These are phyloP conservation scores for Rhagonycha lutea DNA, from an alignment of 2,888 invertebrate genomes.

Conservation along the genomic window DNA sequence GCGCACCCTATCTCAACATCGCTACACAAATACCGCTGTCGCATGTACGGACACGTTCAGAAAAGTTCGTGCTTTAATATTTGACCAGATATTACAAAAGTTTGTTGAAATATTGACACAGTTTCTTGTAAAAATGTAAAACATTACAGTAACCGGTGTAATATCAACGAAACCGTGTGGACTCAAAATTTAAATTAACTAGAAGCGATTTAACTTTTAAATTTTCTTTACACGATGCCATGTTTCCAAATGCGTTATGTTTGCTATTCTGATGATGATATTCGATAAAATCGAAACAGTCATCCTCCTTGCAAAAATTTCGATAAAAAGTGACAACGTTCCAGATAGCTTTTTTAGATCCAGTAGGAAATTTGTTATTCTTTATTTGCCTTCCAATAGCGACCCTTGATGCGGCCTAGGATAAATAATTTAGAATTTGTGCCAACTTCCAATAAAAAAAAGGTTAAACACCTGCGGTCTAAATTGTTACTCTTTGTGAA, in stretches of 20 bases:
- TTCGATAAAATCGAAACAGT: background rate
- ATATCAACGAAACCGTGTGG: background rate
- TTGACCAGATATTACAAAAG: slow-evolving; percentile 24
- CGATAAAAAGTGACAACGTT: background rate
- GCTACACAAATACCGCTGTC: slow-evolving; percentile 42
- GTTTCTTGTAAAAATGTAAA: slow-evolving; percentile 17
- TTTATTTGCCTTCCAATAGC: background rate
- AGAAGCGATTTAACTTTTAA: background rate
- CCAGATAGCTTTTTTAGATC: background rate
- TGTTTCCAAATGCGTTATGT: background rate
- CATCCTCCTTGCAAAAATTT: background rate
- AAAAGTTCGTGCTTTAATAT: slow-evolving; percentile 28
- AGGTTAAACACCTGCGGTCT: background rate
- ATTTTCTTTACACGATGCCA: background rate
- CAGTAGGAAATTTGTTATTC: background rate
- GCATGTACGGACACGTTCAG: slow-evolving; percentile 32
- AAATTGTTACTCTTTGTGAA: background rate
- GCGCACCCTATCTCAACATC: slow-evolving; percentile 40
- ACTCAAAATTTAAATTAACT: background rate
- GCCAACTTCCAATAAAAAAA: background rate
- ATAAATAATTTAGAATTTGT: background rate
- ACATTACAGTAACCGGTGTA: slow-evolving; percentile 5
- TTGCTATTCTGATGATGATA: background rate
- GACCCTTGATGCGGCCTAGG: background rate
- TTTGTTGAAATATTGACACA: slow-evolving; percentile 21